Conservation (phyloP, 2,888 invertebrate species). For the Brassicogethes aeneus region DNA sequence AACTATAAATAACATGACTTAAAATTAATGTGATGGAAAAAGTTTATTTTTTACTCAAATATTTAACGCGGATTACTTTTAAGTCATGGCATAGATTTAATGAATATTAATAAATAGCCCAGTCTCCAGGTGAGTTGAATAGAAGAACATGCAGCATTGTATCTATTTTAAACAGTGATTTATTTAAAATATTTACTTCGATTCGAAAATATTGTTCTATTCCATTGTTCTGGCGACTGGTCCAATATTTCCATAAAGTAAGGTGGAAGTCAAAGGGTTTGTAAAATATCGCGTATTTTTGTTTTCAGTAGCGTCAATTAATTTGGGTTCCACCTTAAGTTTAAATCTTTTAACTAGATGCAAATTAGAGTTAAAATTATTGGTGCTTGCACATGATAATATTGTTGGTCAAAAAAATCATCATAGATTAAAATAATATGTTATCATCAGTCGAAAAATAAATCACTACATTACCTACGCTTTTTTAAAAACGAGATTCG, state of each 20-base stretch:
- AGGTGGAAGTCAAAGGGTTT: slow-evolving; percentile 13
- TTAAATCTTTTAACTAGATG: slow-evolving; percentile 19
- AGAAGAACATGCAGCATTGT: too few species aligned
- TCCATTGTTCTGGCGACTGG: slow-evolving; percentile 1
- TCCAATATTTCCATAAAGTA: slow-evolving; percentile 1
- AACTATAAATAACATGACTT: slow-evolving; percentile 17
- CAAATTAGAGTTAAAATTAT: slow-evolving; percentile 24
- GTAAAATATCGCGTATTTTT: slow-evolving; percentile 12
- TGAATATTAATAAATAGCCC: slow-evolving; percentile 9
- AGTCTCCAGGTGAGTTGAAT: too few species aligned
- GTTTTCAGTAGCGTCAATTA: slow-evolving; percentile 11
- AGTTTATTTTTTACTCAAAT: slow-evolving; percentile 20
- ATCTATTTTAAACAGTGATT: too few species aligned
- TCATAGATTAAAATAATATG: neutral
- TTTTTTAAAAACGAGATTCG: slow-evolving; percentile 19
- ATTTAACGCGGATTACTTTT: slow-evolving; percentile 16
- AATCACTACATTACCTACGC: slow-evolving; percentile 10
- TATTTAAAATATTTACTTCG: too few species aligned
- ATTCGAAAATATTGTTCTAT: slow-evolving; percentile 1
- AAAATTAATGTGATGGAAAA: slow-evolving; percentile 18
- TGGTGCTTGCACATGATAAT: slow-evolving; percentile 35
- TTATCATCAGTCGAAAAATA: neutral
- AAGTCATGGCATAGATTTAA: slow-evolving; percentile 20
- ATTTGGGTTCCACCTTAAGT: slow-evolving; percentile 18
- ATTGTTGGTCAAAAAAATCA: slow-evolving; percentile 25